Percentiles rank a stretch among this genome's conserved stretches.
phyloP scores from a whole-genome alignment of 2,113 vertebrate species.

The Tretioscincus oriximinensis region DNA sequence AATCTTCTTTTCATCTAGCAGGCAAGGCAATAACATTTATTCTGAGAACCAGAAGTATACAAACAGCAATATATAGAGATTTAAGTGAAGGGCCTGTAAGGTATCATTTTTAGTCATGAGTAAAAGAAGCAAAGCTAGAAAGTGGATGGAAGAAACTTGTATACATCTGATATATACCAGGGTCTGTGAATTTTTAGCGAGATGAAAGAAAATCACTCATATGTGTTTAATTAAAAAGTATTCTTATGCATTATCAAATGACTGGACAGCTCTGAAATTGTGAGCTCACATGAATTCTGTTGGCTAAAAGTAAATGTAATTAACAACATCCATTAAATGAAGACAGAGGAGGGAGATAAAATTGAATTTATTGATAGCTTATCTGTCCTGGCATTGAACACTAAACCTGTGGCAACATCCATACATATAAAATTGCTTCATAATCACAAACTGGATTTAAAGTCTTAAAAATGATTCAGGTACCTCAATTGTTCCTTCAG shows the following conservation, averaged over 20 bases:
- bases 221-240: neutral
- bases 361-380: neutral
- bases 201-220: neutral
- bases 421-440: neutral
- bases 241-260: neutral
- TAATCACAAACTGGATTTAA: neutral
- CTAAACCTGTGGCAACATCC: neutral
- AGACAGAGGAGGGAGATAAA: neutral
- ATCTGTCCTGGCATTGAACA: neutral
- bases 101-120: slow-evolving; percentile 1
- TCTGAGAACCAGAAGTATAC: slow-evolving; percentile 21
- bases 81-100: neutral
- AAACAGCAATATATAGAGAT: slow-evolving; percentile 12
- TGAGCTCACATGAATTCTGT: no score
- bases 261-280: neutral
- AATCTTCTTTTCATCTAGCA: slow-evolving; percentile 19
- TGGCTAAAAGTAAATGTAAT: neutral
- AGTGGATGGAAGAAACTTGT: neutral
- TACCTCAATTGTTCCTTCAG: neutral
- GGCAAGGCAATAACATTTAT: slow-evolving; percentile 1
- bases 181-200: neutral
- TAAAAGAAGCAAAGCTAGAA: neutral
- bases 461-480: neutral
- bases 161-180: neutral
- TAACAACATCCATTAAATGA: neutral